These are phyloP conservation scores for Rhopalosiphum padi DNA, from an alignment of 1,140 invertebrate species.

Conservation along the genomic window DNA sequence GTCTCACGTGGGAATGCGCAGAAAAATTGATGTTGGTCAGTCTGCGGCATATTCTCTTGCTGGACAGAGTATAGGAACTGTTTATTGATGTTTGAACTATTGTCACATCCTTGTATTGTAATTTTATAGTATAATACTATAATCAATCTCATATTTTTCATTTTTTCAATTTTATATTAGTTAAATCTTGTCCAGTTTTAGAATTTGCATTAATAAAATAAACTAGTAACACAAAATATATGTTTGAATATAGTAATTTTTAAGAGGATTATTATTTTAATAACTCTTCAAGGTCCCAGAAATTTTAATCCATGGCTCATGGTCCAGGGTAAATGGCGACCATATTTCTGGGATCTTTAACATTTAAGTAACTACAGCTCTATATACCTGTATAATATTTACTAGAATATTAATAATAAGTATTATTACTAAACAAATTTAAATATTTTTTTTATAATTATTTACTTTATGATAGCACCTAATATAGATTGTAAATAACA, in stretches of 20 bases:
- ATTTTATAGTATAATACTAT: too few species aligned
- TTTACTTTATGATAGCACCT: neutral
- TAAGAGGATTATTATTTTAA: neutral
- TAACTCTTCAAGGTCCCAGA: neutral
- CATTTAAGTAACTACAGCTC: neutral
- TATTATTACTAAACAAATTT: neutral
- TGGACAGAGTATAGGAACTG: too few species aligned
- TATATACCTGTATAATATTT: neutral
- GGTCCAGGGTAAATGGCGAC: neutral
- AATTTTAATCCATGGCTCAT: neutral
- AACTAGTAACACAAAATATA: neutral
- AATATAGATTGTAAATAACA: neutral
- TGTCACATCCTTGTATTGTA: too few species aligned
- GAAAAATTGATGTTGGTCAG: too few species aligned
- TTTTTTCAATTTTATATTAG: too few species aligned
- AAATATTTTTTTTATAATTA: neutral
- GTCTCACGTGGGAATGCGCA: too few species aligned
- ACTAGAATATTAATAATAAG: neutral
- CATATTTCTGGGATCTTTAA: neutral
- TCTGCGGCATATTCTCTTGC: too few species aligned
- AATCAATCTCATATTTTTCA: too few species aligned
- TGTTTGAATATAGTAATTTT: neutral
- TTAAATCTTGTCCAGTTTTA: too few species aligned
- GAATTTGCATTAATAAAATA: too few species aligned
- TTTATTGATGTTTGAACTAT: too few species aligned